Evolutionary conservation across 1,140 invertebrate species (phyloP), one percentile per base, ranked within the genome.

Genomic region (Rhizoglyphus robini): DNA sequence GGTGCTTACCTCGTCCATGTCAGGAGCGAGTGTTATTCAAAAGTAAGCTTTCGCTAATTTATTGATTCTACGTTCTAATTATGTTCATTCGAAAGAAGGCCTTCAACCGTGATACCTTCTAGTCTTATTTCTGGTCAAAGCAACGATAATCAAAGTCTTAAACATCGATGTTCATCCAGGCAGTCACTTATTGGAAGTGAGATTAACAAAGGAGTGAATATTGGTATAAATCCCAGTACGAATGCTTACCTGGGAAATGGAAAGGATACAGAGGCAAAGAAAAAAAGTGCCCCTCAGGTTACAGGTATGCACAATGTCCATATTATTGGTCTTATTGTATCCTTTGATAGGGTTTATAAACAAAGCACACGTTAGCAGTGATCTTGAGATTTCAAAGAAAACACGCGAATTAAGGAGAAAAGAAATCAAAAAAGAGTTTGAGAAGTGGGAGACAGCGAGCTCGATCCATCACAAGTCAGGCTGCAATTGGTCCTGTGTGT

Each of bases 401-500:
- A 65, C 62, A 4, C 34, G 66, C 29, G 68, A 68, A 46, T 41
- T 65, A n/a, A 77, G 82, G 73, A 76, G 82, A 68, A 81, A 82
- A 77, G 80, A 85, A 75, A 70, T 83, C 68, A 79, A 83, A 73
- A 80, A 83, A 68, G 87, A 87, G 78, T 71, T 84, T 77, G 73
- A 76, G 29, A 76, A 74, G 62, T 76, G 75, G 74, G 75, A 76
- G 59, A 71, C 71, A 0, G 72, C 70, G 23, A 74, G 72, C n/a
- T 69, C 69, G n/a, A 71, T 70, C 29, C 72, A 65, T 30, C 68
- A 69, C 15, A 64, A 67, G 23, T 59, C 67, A n/a, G 69, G 81
- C 4, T 83, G 85, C 64, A 85, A 87, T 71, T 90, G 88, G 86
- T 89, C 88, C 32, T 92, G 94, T 76, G 90, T 73, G 0, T 71